These are phyloP conservation scores for Hoplostethus mediterraneus DNA, from an alignment of 2,797 vertebrate genomes.

Conservation along the genomic window DNA sequence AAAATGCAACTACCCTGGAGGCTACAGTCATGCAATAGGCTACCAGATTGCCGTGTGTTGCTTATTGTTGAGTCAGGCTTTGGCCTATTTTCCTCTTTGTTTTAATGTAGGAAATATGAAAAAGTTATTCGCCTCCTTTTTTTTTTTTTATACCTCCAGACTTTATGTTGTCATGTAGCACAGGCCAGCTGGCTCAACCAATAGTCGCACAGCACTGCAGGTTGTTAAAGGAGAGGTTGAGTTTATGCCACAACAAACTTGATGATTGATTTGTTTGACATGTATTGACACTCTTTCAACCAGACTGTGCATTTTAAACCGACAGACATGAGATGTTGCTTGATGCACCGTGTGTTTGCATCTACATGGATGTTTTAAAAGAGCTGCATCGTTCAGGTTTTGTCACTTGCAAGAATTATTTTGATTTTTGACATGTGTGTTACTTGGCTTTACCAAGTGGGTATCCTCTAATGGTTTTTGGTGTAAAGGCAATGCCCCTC, in stretches of 20 bases:
- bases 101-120: background rate
- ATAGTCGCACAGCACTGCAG: background rate
- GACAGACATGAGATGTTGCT: background rate
- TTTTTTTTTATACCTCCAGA: background rate
- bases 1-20: slow-evolving; percentile 43
- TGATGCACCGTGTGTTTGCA: background rate
- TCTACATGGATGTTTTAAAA: background rate
- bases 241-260: background rate
- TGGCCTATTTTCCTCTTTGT: background rate
- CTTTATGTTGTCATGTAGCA: background rate
- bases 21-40: slow-evolving; percentile 20
- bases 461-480: background rate
- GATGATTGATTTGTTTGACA: background rate
- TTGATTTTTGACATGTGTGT: background rate
- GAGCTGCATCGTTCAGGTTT: background rate
- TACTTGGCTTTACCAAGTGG: background rate
- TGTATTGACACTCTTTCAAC: background rate
- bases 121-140: slow-evolving; percentile 11
- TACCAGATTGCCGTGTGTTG: background rate
- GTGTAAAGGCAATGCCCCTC: slow-evolving; percentile 2
- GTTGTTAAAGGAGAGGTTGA: background rate
- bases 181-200: background rate
- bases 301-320: background rate
- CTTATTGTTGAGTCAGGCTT: slow-evolving; percentile 27
- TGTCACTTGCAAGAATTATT: slow-evolving; percentile 2